These are phyloP conservation scores for Tor tambroides DNA, from an alignment of 2,113 vertebrate species.

Conservation along the genomic window DNA sequence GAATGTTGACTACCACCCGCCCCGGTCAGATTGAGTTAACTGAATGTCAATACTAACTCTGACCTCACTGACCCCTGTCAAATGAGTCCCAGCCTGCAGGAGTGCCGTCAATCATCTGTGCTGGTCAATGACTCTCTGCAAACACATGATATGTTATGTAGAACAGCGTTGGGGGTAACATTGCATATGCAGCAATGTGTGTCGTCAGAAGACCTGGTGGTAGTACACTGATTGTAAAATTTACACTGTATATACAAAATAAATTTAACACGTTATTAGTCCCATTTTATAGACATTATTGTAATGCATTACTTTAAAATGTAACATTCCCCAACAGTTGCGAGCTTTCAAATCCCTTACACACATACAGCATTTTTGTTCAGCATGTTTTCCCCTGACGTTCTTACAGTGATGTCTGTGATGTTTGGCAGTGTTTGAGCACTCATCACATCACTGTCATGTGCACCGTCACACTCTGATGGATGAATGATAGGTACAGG, in stretches of 20 bases:
- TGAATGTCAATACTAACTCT: slow-evolving; percentile 45
- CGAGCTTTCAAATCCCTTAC: neutral
- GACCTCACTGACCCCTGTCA: slow-evolving; percentile 49
- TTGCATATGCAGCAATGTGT: neutral
- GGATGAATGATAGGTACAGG: slow-evolving; percentile 35
- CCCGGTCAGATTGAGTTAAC: slow-evolving; percentile 52
- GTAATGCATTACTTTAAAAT: neutral
- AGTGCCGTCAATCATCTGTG: slow-evolving; percentile 39
- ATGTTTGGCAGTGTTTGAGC: slow-evolving; percentile 9
- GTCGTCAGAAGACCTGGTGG: neutral
- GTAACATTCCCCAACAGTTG: neutral
- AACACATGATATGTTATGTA: neutral
- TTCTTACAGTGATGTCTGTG: neutral
- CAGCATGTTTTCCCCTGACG: neutral
- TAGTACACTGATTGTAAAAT: neutral
- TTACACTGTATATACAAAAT: neutral
- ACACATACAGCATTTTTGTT: neutral
- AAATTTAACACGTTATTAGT: neutral
- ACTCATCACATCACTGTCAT: slow-evolving; percentile 22
- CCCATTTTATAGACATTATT: neutral
- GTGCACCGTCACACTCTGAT: slow-evolving; percentile 22
- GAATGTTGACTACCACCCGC: slow-evolving; percentile 7
- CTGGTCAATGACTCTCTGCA: slow-evolving; percentile 42
- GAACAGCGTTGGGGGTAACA: neutral
- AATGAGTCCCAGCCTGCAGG: slow-evolving; percentile 41